Conservation (phyloP, 2,797 vertebrate genomes). For the Catostomus latipinnis region DNA sequence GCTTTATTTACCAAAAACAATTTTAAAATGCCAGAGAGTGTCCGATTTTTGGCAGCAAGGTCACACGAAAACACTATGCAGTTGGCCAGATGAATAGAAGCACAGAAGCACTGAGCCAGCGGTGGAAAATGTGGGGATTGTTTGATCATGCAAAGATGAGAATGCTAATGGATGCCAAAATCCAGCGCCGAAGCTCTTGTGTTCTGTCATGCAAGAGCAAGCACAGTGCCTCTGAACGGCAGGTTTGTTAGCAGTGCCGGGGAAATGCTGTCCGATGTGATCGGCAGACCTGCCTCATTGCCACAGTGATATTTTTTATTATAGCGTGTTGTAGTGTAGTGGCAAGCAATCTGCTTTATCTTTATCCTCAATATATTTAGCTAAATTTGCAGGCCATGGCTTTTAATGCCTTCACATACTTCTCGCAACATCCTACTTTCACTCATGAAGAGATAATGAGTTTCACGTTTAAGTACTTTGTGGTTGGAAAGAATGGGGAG, state of each 20-base stretch:
- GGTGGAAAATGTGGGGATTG: constrained; percentile 32
- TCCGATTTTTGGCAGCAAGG: constrained; percentile 42
- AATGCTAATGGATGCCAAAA: constrained; percentile 59
- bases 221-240: constrained; percentile 58
- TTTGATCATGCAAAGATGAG: constrained; percentile 62
- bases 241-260: constrained; percentile 62
- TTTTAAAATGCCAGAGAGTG: constrained; percentile 53
- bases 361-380: neutral
- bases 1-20: constrained; percentile 57
- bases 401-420: too few species aligned
- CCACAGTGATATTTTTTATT: neutral
- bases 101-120: neutral
- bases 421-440: too few species aligned
- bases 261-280: constrained; percentile 42
- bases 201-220: constrained; percentile 63
- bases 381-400: too few species aligned
- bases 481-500: too few species aligned
- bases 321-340: neutral
- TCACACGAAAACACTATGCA: constrained; percentile 37
- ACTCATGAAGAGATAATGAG: too few species aligned
- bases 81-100: constrained; percentile 34
- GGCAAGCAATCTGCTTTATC: neutral
- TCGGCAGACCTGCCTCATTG: neutral
- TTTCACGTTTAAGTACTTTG: too few species aligned
- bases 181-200: constrained; percentile 58